Conservation (phyloP, 2,113 vertebrate genomes). For the Collichthys lucidus region DNA sequence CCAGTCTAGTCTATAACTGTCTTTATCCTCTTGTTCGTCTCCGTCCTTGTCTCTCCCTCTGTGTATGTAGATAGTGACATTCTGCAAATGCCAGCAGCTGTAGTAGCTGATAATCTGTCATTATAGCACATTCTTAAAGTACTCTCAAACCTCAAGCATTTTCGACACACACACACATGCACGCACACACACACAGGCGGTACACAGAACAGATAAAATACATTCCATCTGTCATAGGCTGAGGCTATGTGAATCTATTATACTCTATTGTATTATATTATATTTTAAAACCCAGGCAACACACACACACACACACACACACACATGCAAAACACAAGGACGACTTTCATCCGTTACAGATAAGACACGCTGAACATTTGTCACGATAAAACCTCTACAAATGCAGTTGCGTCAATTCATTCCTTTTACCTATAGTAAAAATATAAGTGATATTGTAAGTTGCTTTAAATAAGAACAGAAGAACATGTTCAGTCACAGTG, state of each 20-base stretch:
- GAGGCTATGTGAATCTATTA: conserved; percentile 31
- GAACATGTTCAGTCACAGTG: background rate
- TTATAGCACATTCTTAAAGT: conserved; percentile 60
- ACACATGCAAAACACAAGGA: background rate
- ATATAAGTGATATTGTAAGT: background rate
- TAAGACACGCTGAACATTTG: background rate
- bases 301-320: background rate
- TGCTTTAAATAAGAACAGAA: background rate
- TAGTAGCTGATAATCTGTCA: conserved; percentile 69
- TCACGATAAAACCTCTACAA: background rate
- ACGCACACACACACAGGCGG: background rate
- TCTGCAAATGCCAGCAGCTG: conserved; percentile 72
- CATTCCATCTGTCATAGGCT: conserved; percentile 17
- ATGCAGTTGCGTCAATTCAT: background rate
- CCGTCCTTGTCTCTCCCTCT: conserved; percentile 39
- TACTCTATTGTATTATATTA: conserved; percentile 31
- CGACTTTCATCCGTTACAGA: conserved; percentile 1
- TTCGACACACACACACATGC: conserved; percentile 6
- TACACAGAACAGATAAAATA: conserved; percentile 32
- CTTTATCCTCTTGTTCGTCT: conserved; percentile 45
- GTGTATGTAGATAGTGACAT: conserved; percentile 68
- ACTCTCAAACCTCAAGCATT: conserved; percentile 62
- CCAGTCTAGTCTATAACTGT: conserved; percentile 16
- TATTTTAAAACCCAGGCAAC: conserved; percentile 25
- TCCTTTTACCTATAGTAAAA: background rate